phyloP scores from a whole-genome alignment of 2,797 vertebrate genomes.

The Linurgus olivaceus region DNA sequence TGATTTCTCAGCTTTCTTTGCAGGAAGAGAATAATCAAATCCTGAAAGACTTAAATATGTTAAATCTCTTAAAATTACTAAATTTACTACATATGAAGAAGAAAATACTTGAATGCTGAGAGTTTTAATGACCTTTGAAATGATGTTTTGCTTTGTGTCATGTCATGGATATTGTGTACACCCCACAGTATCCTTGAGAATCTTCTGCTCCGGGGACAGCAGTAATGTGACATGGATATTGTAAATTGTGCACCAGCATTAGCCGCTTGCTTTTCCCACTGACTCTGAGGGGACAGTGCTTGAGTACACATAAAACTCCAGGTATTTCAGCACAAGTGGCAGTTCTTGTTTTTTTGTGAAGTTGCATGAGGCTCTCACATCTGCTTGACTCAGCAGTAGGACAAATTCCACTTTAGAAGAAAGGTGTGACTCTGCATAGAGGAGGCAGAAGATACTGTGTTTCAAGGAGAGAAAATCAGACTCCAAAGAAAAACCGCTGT shows the following conservation, averaged over 20 bases:
- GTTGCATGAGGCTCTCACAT: background rate
- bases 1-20: background rate
- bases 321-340: background rate
- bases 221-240: background rate
- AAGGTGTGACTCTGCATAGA: accelerated
- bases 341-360: background rate
- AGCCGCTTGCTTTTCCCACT: background rate
- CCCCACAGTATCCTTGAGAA: background rate
- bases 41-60: background rate
- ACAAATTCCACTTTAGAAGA: background rate
- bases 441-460: background rate
- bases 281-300: background rate
- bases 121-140: background rate
- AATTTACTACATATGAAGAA: background rate
- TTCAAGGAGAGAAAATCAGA: background rate
- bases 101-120: background rate
- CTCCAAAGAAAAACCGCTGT: background rate
- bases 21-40: background rate
- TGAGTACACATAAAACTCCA: background rate
- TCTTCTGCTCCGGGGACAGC: background rate
- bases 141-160: background rate
- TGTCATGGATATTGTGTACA: background rate
- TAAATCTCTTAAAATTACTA: background rate
- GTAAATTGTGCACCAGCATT: background rate
- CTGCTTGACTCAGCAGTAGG: background rate